A percentile compares a stretch with the other conserved stretches of the same genome.
These are phyloP conservation scores for Protobothrops mucrosquamatus DNA, from an alignment of 2,113 vertebrate genomes.

Conservation along the genomic window DNA sequence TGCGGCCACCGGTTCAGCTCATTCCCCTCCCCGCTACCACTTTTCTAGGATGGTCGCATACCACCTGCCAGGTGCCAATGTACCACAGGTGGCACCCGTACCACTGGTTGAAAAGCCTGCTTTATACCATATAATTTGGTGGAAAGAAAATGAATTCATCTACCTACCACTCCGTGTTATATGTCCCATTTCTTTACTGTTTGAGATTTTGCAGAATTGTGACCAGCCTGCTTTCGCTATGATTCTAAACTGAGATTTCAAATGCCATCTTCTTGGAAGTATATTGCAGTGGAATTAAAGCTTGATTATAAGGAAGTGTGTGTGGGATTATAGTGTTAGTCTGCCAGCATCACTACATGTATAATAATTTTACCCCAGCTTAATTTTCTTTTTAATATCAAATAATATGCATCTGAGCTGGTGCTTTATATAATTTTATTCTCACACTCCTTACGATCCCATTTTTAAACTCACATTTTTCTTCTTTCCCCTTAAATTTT, in stretches of 20 bases:
- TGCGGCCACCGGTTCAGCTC: no score
- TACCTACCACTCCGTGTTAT: not conserved
- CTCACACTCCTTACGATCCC: not conserved
- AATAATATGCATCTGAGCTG: not conserved
- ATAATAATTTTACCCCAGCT: slow-evolving; percentile 28
- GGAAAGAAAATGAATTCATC: not conserved
- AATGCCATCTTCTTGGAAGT: not conserved
- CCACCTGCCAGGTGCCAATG: no score
- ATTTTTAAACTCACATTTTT: slow-evolving; percentile 9
- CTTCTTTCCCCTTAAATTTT: slow-evolving; percentile 38
- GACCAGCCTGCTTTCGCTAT: not conserved
- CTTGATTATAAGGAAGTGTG: not conserved
- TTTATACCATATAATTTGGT: not conserved
- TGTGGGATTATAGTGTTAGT: not conserved
- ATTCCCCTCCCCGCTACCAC: no score
- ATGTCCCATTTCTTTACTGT: not conserved
- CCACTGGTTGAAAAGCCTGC: no score
- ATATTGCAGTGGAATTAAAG: not conserved
- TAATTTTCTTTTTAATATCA: slow-evolving; percentile 30
- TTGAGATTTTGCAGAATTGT: not conserved
- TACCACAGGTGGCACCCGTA: no score
- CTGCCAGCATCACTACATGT: not conserved
- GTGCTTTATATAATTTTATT: slow-evolving; percentile 12
- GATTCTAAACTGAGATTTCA: not conserved
- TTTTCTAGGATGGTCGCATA: no score